Evolutionary conservation across 2,888 invertebrate species (phyloP).

Genomic region (Bombylius major): DNA sequence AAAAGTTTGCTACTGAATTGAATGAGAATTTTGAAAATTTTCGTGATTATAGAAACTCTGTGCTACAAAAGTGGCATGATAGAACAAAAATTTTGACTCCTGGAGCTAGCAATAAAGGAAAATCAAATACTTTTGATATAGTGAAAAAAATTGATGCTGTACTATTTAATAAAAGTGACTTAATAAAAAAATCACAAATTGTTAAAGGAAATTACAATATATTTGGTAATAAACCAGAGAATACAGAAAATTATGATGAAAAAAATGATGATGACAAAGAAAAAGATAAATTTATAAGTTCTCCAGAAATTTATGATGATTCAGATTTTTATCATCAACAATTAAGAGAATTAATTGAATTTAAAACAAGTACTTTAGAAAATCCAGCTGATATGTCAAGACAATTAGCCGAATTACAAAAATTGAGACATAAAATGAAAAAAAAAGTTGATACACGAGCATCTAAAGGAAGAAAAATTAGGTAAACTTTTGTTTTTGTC

Average conservation of each 20-base stretch:
- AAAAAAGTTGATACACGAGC: slow-evolving; percentile 85
- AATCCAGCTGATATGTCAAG: slow-evolving; percentile 77
- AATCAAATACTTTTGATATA: slow-evolving; percentile 38
- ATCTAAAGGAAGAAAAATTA: slow-evolving; percentile 84
- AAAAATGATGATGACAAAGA: slow-evolving; percentile 22
- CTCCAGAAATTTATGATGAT: slow-evolving; percentile 86
- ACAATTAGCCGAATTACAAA: slow-evolving; percentile 87
- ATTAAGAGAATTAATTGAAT: slow-evolving; percentile 81
- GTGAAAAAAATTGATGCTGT: slow-evolving; percentile 73
- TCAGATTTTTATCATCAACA: slow-evolving; percentile 95
- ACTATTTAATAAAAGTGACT: slow-evolving; percentile 59
- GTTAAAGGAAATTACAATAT: slow-evolving; percentile 62
- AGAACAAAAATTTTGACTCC: slow-evolving; percentile 65
- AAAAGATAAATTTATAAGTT: slow-evolving; percentile 42
- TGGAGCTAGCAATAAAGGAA: slow-evolving; percentile 44
- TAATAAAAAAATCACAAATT: slow-evolving; percentile 66
- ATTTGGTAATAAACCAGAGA: slow-evolving; percentile 32
- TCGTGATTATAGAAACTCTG: slow-evolving; percentile 56
- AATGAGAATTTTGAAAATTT: slow-evolving; percentile 46
- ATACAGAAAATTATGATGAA: slow-evolving; percentile 15
- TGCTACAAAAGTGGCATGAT: slow-evolving; percentile 90
- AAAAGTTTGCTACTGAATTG: slow-evolving; percentile 40
- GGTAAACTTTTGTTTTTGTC: slow-evolving; percentile 27
- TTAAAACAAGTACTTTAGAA: slow-evolving; percentile 68
- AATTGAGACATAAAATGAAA: slow-evolving; percentile 82